Base-by-base conservation (phyloP, 2,888 invertebrate species). In the Ariolimax columbianus region DNA sequence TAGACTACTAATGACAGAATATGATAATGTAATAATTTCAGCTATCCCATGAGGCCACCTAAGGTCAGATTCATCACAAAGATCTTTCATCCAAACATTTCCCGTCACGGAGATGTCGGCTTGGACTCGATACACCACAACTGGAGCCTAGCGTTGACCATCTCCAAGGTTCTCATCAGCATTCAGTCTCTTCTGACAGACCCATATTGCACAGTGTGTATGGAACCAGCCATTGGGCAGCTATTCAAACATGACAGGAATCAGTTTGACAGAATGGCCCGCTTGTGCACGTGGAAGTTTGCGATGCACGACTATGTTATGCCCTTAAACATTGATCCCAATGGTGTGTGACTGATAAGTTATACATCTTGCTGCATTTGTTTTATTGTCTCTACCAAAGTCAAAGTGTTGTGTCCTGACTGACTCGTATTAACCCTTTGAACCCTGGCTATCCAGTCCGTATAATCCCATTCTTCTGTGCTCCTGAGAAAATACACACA, bases 41-140 rank as follows among this genome's bases (percentile, higher is more conserved):
- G 96, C 89, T 98, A 98, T 95, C 98, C 98, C 0, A 96, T 98
- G 96, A 96, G 96, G 89, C 98, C 98, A 30, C 98, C 98, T 0
- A 96, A 97, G 84, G 98, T 98, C 0, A 95, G 98, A 36, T 98
- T 98, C 95, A 95, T 98, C 87, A 98, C 98, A 0, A 97, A 97
- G 94, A 97, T 98, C 90, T 96, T 98, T 91, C 98, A 98, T 95
- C 98, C 98, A 11, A 98, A 98, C 95, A 97, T 98, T 83, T 98
- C 97, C 4, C 96, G 98, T 0, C 98, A 98, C 94, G 98, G 98
- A 3, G 98, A 98, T 94, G 97, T 98, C 78, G 98, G 98, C 86
- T 97, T 98, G 88, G 98, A 98, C 95, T 97, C 97, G 19, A 97
- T 98, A 90, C 97, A 97, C 91, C 97, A 98, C 95, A 98, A 98